Evolutionary conservation across 1,140 invertebrate species (phyloP).

Genomic region (Watersipora subatra): DNA sequence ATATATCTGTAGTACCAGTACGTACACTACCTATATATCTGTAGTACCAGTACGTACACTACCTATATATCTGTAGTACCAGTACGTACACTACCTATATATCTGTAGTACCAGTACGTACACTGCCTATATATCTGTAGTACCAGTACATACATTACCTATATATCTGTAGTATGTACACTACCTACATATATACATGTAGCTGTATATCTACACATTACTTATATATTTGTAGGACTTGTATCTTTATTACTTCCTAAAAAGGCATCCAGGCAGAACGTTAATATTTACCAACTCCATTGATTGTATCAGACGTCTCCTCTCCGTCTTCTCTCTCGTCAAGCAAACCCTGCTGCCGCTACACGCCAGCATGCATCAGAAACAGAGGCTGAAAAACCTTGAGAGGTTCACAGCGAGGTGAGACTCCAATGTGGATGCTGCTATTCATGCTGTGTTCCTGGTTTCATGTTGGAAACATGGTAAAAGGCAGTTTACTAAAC

Average conservation of each 20-base stretch:
- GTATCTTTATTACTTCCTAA: conserved; percentile 82
- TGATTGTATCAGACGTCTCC: conserved; percentile 70
- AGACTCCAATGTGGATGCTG: background rate
- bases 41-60: too few relatives aligned
- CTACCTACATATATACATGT: too few relatives aligned
- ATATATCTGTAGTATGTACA: too few relatives aligned
- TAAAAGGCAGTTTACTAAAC: background rate
- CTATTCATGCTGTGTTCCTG: background rate
- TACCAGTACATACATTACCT: too few relatives aligned
- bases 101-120: too few relatives aligned
- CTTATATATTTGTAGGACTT: conserved; percentile 60
- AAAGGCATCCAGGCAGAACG: conserved; percentile 67
- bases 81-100: too few relatives aligned
- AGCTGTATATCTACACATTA: too few relatives aligned
- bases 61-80: too few relatives aligned
- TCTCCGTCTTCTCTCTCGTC: conserved; percentile 65
- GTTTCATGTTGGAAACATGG: background rate
- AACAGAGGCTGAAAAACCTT: conserved; percentile 82
- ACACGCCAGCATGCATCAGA: conserved; percentile 89
- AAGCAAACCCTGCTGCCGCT: conserved; percentile 65
- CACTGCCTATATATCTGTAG: too few relatives aligned
- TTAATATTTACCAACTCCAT: conserved; percentile 97
- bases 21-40: too few relatives aligned
- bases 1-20: too few relatives aligned
- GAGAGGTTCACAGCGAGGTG: conserved; percentile 69